phyloP scores from a whole-genome alignment of 2,888 invertebrate species.

The Galeruca laticollis region DNA sequence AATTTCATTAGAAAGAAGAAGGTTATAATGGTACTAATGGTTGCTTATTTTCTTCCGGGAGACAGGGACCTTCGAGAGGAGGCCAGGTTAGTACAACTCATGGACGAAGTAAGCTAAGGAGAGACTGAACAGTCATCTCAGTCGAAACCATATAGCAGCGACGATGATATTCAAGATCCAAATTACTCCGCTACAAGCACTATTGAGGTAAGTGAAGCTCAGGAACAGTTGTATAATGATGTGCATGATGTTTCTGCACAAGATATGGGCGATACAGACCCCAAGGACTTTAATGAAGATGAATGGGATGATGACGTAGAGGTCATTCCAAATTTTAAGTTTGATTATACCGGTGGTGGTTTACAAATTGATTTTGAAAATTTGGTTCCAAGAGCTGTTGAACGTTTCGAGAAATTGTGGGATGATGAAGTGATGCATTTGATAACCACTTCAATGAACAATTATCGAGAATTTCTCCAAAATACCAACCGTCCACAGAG shows the following conservation, averaged over 20 bases:
- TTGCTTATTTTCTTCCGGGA: background rate
- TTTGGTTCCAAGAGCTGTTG: constrained; percentile 9
- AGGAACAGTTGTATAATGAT: too few species aligned
- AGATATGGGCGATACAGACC: too few species aligned
- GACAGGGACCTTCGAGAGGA: too few species aligned
- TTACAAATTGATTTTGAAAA: constrained; percentile 5
- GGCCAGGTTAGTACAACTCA: constrained; percentile 13
- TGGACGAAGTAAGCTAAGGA: constrained; percentile 9
- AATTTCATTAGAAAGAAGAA: too few species aligned
- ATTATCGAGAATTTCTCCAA: background rate
- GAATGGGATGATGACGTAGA: too few species aligned
- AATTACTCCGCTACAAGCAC: background rate
- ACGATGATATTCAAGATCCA: background rate
- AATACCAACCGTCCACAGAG: constrained; percentile 12
- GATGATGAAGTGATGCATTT: constrained; percentile 5
- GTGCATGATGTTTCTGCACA: too few species aligned
- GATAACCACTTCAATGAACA: constrained; percentile 11
- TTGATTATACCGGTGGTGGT: background rate
- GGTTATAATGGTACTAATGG: background rate
- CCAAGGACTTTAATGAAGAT: too few species aligned
- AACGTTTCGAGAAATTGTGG: constrained; percentile 15
- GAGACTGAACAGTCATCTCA: background rate
- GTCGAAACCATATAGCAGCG: constrained; percentile 9
- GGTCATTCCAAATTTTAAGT: too few species aligned
- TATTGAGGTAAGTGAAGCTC: background rate